Conservation (phyloP, 64 coral and sea anemone genomes). For the Pocillopora verrucosa region DNA sequence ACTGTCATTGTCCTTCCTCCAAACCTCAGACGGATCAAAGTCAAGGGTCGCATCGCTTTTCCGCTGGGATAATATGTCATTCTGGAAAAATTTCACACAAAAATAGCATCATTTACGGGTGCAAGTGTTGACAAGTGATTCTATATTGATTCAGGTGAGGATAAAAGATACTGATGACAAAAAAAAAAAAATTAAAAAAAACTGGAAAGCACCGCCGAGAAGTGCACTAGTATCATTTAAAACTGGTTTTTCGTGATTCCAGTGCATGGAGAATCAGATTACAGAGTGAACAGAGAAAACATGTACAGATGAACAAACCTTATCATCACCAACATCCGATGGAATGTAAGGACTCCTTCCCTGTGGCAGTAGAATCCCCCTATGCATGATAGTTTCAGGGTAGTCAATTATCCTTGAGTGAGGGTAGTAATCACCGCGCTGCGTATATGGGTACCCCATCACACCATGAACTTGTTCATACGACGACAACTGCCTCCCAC, state of each 20-base stretch:
- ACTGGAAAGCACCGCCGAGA: neutral
- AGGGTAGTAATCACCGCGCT: neutral
- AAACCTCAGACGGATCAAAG: neutral
- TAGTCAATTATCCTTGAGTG: neutral
- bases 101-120: neutral
- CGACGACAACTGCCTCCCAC: too few species aligned
- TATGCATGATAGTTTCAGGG: neutral
- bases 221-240: too few species aligned
- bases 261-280: too few species aligned
- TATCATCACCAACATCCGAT: slow-evolving; percentile 13
- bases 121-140: neutral
- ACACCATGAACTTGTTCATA: neutral
- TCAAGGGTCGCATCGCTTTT: slow-evolving; percentile 28
- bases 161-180: neutral
- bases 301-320: neutral
- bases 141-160: neutral
- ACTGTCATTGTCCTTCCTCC: slow-evolving; percentile 76
- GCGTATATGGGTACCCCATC: neutral
- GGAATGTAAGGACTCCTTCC: slow-evolving; percentile 54
- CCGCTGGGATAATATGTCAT: slow-evolving; percentile 31
- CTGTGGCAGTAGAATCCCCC: neutral
- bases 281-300: too few species aligned
- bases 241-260: too few species aligned
- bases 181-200: neutral
- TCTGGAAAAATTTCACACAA: neutral